phyloP scores from a whole-genome alignment of 2,888 invertebrate species.

The Camptogramma bilineatum region DNA sequence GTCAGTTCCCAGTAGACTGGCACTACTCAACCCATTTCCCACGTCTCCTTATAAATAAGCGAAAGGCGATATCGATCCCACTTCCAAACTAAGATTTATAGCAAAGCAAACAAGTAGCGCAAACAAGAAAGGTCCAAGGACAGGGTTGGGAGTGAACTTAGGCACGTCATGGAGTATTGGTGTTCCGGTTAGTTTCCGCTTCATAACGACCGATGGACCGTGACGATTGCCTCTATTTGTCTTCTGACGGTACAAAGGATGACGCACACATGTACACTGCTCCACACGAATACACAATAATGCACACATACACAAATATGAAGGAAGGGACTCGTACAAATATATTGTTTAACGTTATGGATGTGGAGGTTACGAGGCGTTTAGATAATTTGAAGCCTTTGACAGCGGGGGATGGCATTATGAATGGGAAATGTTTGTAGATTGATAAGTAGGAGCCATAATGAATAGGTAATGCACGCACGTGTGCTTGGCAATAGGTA shows the following conservation, averaged over 20 bases:
- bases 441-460: constrained; percentile 8
- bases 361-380: constrained; percentile 27
- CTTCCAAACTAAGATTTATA: constrained; percentile 42
- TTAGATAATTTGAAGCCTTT: constrained; percentile 33
- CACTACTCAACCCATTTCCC: constrained; percentile 10
- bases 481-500: constrained; percentile 3
- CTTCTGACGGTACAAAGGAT: constrained; percentile 58
- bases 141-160: constrained; percentile 37
- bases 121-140: constrained; percentile 39
- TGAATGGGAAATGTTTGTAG: constrained; percentile 11
- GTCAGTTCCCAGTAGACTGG: constrained; percentile 19
- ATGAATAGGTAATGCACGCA: constrained; percentile 8
- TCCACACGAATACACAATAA: constrained; percentile 4
- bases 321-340: constrained; percentile 32
- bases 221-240: constrained; percentile 71
- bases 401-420: constrained; percentile 19
- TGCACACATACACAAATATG: constrained; percentile 11
- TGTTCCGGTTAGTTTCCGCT: constrained; percentile 67
- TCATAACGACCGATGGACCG: constrained; percentile 67
- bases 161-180: constrained; percentile 47
- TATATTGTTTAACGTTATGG: constrained; percentile 27
- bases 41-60: constrained; percentile 24
- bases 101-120: constrained; percentile 41
- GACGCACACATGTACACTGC: constrained; percentile 36
- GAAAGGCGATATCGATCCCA: constrained; percentile 36